Evolutionary conservation across 2,888 invertebrate species (phyloP).

Genomic region (Caenorhabditis virilis): DNA sequence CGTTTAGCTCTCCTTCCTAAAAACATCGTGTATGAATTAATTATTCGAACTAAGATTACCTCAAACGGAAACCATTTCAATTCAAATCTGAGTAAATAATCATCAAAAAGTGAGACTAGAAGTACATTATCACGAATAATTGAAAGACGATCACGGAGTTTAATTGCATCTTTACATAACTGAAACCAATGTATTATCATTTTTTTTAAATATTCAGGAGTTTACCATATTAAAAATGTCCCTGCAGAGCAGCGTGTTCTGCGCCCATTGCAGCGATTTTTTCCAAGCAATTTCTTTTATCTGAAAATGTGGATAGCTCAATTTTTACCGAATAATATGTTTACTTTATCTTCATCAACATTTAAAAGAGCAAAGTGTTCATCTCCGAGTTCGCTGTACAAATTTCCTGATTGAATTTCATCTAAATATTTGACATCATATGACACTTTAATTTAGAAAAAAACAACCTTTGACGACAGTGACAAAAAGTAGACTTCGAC

Average conservation of each 20-base stretch:
- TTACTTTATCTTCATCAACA: constrained; percentile 36
- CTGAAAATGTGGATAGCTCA: not conserved
- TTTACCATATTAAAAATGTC: constrained; percentile 58
- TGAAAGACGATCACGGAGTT: constrained; percentile 40
- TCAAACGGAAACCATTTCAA: constrained; percentile 56
- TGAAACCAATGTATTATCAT: constrained; percentile 11
- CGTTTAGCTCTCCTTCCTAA: constrained; percentile 35
- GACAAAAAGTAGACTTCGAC: constrained; percentile 51
- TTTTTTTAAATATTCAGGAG: not conserved
- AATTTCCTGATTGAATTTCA: constrained; percentile 21
- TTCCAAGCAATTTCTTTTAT: constrained; percentile 52
- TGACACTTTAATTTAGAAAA: not conserved
- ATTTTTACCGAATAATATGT: not conserved
- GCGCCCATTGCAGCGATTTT: constrained; percentile 63
- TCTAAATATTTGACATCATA: constrained; percentile 10
- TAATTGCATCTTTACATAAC: constrained; percentile 56
- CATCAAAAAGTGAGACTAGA: constrained; percentile 56
- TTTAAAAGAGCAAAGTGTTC: constrained; percentile 29
- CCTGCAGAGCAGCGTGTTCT: constrained; percentile 59
- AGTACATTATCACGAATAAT: constrained; percentile 57
- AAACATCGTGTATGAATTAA: not conserved
- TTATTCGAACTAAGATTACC: constrained; percentile 1
- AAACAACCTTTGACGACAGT: constrained; percentile 44
- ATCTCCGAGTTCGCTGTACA: constrained; percentile 30
- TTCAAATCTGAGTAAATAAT: constrained; percentile 56